A percentile compares a stretch with the other conserved stretches of the same genome.
phyloP scores from a whole-genome alignment of 2,888 invertebrate genomes.

The Polydrusus tereticollis region DNA sequence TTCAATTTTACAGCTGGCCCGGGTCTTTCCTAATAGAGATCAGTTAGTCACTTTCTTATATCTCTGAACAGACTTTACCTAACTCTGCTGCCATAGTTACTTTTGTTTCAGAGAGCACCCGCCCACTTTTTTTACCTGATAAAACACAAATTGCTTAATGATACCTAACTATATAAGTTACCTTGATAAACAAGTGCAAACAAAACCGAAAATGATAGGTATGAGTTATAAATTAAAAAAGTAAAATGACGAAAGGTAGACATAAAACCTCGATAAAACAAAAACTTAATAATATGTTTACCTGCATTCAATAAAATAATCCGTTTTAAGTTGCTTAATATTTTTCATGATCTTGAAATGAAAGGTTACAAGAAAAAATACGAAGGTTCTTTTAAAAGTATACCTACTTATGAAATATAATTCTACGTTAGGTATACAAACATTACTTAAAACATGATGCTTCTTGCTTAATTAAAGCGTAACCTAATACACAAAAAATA shows the following conservation, averaged over 20 bases:
- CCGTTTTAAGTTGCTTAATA: neutral
- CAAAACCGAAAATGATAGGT: conserved; percentile 11
- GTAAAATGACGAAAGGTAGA: conserved; percentile 13
- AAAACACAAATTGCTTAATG: neutral
- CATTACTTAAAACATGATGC: no score
- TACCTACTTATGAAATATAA: no score
- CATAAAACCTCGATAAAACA: conserved; percentile 18
- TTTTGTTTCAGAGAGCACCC: no score
- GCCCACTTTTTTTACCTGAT: neutral
- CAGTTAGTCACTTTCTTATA: no score
- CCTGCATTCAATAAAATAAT: neutral
- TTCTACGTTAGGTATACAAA: no score
- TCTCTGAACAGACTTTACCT: no score
- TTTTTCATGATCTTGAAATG: neutral
- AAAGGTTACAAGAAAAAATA: neutral
- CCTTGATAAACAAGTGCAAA: conserved; percentile 13
- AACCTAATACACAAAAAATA: no score
- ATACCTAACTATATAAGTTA: no score
- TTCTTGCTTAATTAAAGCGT: no score
- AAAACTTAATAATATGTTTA: conserved; percentile 16
- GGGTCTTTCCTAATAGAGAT: no score
- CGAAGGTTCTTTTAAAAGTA: neutral
- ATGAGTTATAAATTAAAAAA: conserved; percentile 5
- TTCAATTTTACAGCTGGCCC: no score
- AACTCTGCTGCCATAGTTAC: no score